Base-by-base conservation (phyloP, 2,797 vertebrate species). In the Crax fasciolata region DNA sequence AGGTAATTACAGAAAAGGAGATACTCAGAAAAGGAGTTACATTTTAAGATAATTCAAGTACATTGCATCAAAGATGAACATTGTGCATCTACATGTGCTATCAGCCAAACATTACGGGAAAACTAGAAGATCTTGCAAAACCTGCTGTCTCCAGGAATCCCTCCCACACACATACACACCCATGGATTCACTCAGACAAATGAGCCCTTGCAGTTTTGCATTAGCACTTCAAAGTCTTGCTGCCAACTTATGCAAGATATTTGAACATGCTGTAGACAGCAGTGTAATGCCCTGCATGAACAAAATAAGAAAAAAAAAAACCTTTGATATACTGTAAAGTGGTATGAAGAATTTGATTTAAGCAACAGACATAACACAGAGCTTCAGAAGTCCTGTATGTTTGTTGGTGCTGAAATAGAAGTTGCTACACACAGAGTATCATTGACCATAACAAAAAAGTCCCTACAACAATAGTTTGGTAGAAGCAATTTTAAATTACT, bases 111-210 rank as follows among this genome's bases (percentile, higher is more conserved):
- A 87, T 55, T 1, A 87, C 0, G 6, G 75, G 86, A 84, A 95
- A 97, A 95, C 92, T 81, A 92, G 94, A 89, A 93, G 92, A 94
- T 96, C 95, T 94, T 96, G 94, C 94, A 94, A 93, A 96, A 96
- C 92, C 94, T 96, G 95, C 92, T 94, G 95, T 90, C 94, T 93
- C 66, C 87, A 96, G 91, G 95, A 96, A 91, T 93, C 96, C 93
- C 95, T 95, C 95, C 95, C 95, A 95, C 94, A 94, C 94, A 95
- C 71, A 67, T 67, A 89, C 96, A 96, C 94, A 5, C 96, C 94
- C 83, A 65, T 41, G 71, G 89, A 95, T 93, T 96, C 93, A 94
- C 87, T 88, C 83, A 90, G 71, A 90, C 92, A 95, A 95, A 97
- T 88, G 77, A 94, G 94, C 67, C 74, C 95, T 94, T 88, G 83